Conservation (phyloP, 2,888 invertebrate genomes). For the Sinhomidia bicolor region DNA sequence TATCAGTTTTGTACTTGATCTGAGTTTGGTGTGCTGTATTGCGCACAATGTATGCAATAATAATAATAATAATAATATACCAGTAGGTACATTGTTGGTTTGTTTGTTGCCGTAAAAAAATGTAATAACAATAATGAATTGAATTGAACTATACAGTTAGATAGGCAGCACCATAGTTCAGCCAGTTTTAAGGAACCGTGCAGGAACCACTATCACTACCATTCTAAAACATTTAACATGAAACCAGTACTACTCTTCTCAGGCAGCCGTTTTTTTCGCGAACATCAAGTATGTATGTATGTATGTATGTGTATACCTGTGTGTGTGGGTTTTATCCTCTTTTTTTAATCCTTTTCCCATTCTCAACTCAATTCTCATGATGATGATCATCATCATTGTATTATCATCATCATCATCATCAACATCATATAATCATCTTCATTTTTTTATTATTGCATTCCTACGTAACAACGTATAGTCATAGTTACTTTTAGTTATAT, state of each 20-base stretch:
- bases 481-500: too few species aligned
- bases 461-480: background rate
- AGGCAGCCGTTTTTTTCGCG: background rate
- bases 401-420: conserved; percentile 33
- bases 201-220: too few species aligned
- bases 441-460: conserved; percentile 30
- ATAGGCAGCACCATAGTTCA: too few species aligned
- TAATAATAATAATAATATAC: too few species aligned
- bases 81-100: too few species aligned
- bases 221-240: too few species aligned
- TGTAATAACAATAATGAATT: background rate
- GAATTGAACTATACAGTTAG: conserved; percentile 21
- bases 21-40: background rate
- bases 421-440: conserved; percentile 1
- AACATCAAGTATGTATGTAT: background rate
- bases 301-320: background rate
- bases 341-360: conserved; percentile 45
- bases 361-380: conserved; percentile 18
- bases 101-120: background rate
- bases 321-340: conserved; percentile 49
- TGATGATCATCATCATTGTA: conserved; percentile 1
- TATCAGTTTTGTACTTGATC: background rate
- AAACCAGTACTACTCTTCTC: too few species aligned
- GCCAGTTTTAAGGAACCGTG: conserved; percentile 39
- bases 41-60: too few species aligned